Conservation (phyloP, 1,140 invertebrate genomes). For the Metaphire vulgaris region DNA sequence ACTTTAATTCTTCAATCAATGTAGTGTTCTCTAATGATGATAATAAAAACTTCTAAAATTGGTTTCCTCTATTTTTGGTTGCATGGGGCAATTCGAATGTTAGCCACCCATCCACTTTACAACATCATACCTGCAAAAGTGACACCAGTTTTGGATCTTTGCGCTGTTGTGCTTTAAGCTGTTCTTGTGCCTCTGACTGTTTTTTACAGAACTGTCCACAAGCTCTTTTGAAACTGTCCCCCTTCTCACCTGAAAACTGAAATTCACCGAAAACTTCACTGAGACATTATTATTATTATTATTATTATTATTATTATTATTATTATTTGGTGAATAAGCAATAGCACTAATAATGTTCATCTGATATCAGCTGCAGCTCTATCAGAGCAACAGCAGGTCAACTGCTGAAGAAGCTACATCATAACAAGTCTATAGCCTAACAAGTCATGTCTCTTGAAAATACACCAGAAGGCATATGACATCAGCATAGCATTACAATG, state of each 20-base stretch:
- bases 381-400: background rate
- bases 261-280: slow-evolving; percentile 34
- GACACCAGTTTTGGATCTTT: slow-evolving; percentile 81
- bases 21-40: too few species aligned
- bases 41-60: too few species aligned
- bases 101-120: background rate
- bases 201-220: slow-evolving; percentile 84
- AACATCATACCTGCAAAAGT: slow-evolving; percentile 60
- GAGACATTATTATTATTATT: background rate
- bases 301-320: background rate
- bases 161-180: slow-evolving; percentile 70
- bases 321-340: too few species aligned
- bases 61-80: too few species aligned
- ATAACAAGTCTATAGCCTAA: background rate
- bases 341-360: background rate
- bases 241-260: slow-evolving; percentile 65
- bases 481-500: background rate
- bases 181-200: slow-evolving; percentile 83
- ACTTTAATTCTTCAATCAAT: background rate
- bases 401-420: background rate
- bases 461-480: background rate
- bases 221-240: slow-evolving; percentile 65
- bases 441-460: background rate
- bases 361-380: background rate
- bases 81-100: background rate